Conservation (phyloP, 2,797 vertebrate species). For the Manis pentadactyla region DNA sequence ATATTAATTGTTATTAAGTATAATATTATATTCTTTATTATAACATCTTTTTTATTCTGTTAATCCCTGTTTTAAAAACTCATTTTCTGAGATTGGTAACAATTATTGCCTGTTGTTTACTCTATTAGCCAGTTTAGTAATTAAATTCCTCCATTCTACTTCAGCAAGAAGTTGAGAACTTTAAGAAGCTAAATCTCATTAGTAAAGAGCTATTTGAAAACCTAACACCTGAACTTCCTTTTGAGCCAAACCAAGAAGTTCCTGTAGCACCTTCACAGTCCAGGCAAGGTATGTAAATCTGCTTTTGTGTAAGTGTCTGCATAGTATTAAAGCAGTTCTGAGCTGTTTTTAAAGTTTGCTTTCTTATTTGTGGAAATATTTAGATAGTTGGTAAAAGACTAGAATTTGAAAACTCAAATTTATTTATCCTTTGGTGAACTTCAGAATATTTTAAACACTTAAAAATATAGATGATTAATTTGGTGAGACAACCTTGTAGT, state of each 20-base stretch:
- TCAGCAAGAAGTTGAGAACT: slow-evolving; percentile 94
- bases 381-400: slow-evolving; percentile 20
- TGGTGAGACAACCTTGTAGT: not conserved
- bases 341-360: slow-evolving; percentile 52
- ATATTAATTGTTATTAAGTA: slow-evolving; percentile 56
- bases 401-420: slow-evolving; percentile 33
- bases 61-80: slow-evolving; percentile 46
- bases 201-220: slow-evolving; percentile 94
- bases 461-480: not conserved
- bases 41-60: slow-evolving; percentile 28
- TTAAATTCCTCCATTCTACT: slow-evolving; percentile 81
- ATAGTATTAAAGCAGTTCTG: slow-evolving; percentile 9
- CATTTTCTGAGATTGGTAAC: slow-evolving; percentile 53
- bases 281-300: slow-evolving; percentile 84
- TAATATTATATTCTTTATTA: slow-evolving; percentile 47
- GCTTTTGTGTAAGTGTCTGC: slow-evolving; percentile 35
- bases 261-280: slow-evolving; percentile 85
- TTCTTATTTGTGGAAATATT: not conserved
- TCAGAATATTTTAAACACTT: not conserved
- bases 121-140: slow-evolving; percentile 48
- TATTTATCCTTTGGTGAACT: not conserved
- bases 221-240: slow-evolving; percentile 89
- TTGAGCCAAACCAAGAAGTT: slow-evolving; percentile 88
- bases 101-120: slow-evolving; percentile 54
- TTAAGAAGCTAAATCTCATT: slow-evolving; percentile 95